Evolutionary conservation across 1,140 invertebrate species (phyloP).

Genomic region (Zaprionus inermis): DNA sequence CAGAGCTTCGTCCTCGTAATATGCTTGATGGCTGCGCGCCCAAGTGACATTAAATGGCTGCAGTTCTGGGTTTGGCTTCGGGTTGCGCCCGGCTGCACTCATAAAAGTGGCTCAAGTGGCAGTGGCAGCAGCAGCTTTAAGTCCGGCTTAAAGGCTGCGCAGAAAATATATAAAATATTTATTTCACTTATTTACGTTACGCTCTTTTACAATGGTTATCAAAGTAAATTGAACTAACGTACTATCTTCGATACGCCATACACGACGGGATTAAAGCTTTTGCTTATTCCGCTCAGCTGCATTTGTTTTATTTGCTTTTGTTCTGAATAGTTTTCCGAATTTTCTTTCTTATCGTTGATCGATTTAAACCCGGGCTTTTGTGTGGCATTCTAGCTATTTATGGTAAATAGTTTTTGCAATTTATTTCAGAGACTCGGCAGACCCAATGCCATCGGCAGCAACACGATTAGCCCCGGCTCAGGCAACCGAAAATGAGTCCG

Average conservation of each 20-base stretch:
- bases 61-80: constrained; percentile 46
- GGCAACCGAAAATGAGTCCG: constrained; percentile 61
- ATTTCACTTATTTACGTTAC: constrained; percentile 40
- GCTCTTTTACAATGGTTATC: constrained; percentile 60
- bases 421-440: not conserved
- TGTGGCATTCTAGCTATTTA: not conserved
- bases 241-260: constrained; percentile 56
- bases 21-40: constrained; percentile 77
- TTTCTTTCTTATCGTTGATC: constrained; percentile 1
- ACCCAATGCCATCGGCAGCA: not conserved
- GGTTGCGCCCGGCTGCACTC: constrained; percentile 39
- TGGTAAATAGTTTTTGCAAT: constrained; percentile 8
- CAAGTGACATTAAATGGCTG: constrained; percentile 79
- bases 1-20: constrained; percentile 58
- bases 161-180: constrained; percentile 54
- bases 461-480: constrained; percentile 9
- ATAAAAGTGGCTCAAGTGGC: constrained; percentile 75
- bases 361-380: not conserved
- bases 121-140: constrained; percentile 51
- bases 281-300: constrained; percentile 37
- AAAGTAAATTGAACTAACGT: constrained; percentile 72
- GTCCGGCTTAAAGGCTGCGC: constrained; percentile 59
- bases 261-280: constrained; percentile 70
- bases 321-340: not conserved
- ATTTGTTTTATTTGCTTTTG: constrained; percentile 55